phyloP scores from a whole-genome alignment of 2,113 vertebrate genomes.

The Hyaena hyaena region DNA sequence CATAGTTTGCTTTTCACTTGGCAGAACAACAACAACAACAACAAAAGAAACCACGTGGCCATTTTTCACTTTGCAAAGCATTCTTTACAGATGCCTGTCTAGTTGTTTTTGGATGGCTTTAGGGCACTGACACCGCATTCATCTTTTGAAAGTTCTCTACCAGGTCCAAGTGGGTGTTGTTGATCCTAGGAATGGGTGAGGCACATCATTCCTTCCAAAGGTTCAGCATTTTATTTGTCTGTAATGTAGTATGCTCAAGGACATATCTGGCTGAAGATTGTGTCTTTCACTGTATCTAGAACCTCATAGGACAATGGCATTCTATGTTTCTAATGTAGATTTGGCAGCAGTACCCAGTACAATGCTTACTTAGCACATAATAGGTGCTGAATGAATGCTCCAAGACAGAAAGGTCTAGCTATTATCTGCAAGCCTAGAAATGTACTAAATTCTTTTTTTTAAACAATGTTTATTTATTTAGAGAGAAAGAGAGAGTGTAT shows the following conservation, averaged over 20 bases:
- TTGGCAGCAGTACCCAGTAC: background rate
- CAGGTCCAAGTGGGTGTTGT: slow-evolving; percentile 53
- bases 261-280: background rate
- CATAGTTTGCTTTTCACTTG: slow-evolving; percentile 59
- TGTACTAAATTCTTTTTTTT: background rate
- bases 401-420: background rate
- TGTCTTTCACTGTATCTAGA: background rate
- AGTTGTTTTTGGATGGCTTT: slow-evolving; percentile 78
- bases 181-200: slow-evolving; percentile 17
- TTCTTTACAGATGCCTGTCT: slow-evolving; percentile 67
- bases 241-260: background rate
- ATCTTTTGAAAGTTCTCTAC: slow-evolving; percentile 72
- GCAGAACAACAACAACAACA: slow-evolving; percentile 56
- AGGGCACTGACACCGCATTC: slow-evolving; percentile 61
- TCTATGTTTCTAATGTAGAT: background rate
- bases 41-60: slow-evolving; percentile 56
- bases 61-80: slow-evolving; percentile 72
- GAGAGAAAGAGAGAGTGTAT: too few species aligned
- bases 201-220: background rate
- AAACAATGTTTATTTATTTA: too few species aligned
- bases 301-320: background rate
- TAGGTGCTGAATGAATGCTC: background rate
- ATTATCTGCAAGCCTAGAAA: background rate
- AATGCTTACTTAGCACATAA: background rate
- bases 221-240: background rate